Conservation (phyloP, 2,113 vertebrate genomes). For the Notarius quadriscutis region DNA sequence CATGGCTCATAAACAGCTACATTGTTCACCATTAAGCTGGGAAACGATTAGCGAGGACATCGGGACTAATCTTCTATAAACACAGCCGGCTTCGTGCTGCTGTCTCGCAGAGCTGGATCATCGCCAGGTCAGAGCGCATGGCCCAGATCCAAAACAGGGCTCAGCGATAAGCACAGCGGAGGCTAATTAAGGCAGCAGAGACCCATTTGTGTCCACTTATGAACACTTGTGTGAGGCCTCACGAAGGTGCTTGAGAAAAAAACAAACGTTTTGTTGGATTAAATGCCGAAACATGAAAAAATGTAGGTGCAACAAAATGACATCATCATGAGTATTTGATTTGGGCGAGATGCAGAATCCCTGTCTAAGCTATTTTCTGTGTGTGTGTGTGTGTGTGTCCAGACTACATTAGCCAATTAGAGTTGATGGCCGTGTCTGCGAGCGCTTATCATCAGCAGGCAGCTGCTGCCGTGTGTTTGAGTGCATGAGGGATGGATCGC, state of each 20-base stretch:
- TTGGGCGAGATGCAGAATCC: not conserved
- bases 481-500: constrained; percentile 21
- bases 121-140: constrained; percentile 67
- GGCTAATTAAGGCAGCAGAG: constrained; percentile 70
- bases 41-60: constrained; percentile 59
- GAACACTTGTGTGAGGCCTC: constrained; percentile 16
- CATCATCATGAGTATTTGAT: not conserved
- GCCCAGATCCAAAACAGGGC: constrained; percentile 67
- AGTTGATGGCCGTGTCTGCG: constrained; percentile 59
- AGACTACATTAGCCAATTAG: constrained; percentile 55
- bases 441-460: constrained; percentile 73
- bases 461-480: constrained; percentile 66
- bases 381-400: not conserved
- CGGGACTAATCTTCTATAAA: constrained; percentile 70
- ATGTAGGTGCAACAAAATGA: constrained; percentile 1
- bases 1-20: constrained; percentile 67
- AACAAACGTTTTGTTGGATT: not conserved
- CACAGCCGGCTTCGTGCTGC: constrained; percentile 62
- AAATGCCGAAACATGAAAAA: not conserved
- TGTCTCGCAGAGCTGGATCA: constrained; percentile 60
- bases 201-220: constrained; percentile 66
- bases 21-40: constrained; percentile 72
- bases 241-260: not conserved
- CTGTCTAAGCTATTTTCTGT: constrained; percentile 23
- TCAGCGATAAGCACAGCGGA: constrained; percentile 69